A percentile compares a stretch with the other conserved stretches of the same genome.
These are phyloP conservation scores for Alentia gelatinosa DNA, from an alignment of 2,888 invertebrate genomes.

Conservation along the genomic window DNA sequence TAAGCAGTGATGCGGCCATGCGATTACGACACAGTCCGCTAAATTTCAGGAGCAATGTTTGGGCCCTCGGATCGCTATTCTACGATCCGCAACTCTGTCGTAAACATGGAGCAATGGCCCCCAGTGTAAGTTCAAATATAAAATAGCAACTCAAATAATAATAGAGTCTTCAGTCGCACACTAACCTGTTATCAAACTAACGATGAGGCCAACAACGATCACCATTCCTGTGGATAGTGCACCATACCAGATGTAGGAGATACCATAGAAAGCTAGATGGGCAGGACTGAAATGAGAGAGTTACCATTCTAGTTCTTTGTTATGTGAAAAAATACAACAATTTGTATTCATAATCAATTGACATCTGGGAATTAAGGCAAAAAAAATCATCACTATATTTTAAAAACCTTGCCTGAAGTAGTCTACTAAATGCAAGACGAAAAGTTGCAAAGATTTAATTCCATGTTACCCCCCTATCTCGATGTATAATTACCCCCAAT, in stretches of 20 bases:
- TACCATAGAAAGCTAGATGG: conserved; percentile 36
- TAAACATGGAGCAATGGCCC: neutral
- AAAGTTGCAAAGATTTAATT: too few relatives aligned
- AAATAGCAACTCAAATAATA: neutral
- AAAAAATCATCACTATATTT: too few relatives aligned
- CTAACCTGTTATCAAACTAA: conserved; percentile 42
- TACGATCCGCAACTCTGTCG: neutral
- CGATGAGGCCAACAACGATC: conserved; percentile 31
- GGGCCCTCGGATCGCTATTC: neutral
- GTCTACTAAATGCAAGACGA: too few relatives aligned
- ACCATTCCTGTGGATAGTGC: conserved; percentile 32
- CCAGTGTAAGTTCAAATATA: neutral
- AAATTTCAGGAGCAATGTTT: neutral
- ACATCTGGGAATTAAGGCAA: too few relatives aligned
- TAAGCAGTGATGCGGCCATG: too few relatives aligned
- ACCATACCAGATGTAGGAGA: conserved; percentile 55
- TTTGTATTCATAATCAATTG: too few relatives aligned
- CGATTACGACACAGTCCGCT: neutral
- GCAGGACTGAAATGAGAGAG: too few relatives aligned
- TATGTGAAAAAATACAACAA: too few relatives aligned
- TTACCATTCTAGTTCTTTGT: too few relatives aligned
- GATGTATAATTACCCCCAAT: too few relatives aligned
- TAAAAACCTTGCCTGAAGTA: too few relatives aligned
- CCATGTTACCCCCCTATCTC: too few relatives aligned
- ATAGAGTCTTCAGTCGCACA: neutral